A percentile compares a stretch with the other conserved stretches of the same genome.
These are phyloP conservation scores for Oryzias javanicus DNA, from an alignment of 2,113 vertebrate species.

Conservation along the genomic window DNA sequence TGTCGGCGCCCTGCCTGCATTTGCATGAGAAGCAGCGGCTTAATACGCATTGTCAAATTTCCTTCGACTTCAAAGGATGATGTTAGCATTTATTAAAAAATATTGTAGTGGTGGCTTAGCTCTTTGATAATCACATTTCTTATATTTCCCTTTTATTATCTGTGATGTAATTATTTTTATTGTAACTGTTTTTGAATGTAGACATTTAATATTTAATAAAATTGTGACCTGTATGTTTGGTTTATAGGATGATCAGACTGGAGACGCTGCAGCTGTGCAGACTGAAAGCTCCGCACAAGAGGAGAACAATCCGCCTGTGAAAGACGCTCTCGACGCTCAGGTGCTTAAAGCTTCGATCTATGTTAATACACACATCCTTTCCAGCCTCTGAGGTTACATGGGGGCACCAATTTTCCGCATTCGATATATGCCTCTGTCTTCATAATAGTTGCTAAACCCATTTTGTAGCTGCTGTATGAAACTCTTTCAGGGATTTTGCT, in stretches of 20 bases:
- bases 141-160: constrained; percentile 51
- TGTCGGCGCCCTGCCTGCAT: constrained; percentile 38
- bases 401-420: constrained; percentile 14
- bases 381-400: constrained; percentile 9
- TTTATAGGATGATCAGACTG: constrained; percentile 61
- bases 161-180: constrained; percentile 23
- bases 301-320: constrained; percentile 60
- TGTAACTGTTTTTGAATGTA: constrained; percentile 1
- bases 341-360: constrained; percentile 52
- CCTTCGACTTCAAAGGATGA: constrained; percentile 72
- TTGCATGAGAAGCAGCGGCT: constrained; percentile 51
- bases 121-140: constrained; percentile 62
- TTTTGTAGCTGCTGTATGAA: constrained; percentile 29
- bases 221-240: not conserved
- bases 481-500: constrained; percentile 6
- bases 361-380: not conserved
- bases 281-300: constrained; percentile 42
- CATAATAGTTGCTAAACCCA: not conserved
- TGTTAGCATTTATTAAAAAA: constrained; percentile 52
- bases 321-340: constrained; percentile 57
- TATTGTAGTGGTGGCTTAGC: constrained; percentile 40
- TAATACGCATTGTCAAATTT: constrained; percentile 44
- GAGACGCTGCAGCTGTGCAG: constrained; percentile 45
- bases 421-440: constrained; percentile 1
- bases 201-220: not conserved